These are phyloP conservation scores for Heliconius ismenius DNA, from an alignment of 2,888 invertebrate genomes.

Conservation along the genomic window DNA sequence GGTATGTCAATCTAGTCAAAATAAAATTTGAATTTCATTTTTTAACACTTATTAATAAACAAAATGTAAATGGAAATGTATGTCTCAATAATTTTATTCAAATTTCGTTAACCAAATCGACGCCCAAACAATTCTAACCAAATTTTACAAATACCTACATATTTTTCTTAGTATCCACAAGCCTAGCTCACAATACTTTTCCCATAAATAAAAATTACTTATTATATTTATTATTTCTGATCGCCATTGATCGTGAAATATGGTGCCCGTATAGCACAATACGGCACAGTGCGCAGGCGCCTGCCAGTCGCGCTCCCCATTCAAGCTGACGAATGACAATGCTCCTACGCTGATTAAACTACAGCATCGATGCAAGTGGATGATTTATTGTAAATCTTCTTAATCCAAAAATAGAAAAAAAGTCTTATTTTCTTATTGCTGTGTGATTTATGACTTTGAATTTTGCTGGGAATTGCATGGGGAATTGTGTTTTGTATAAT, in stretches of 20 bases:
- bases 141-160: background rate
- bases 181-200: background rate
- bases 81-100: no score
- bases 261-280: conserved; percentile 17
- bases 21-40: background rate
- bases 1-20: no score
- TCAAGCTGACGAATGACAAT: conserved; percentile 47
- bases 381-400: conserved; percentile 39
- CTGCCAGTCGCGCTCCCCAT: conserved; percentile 46
- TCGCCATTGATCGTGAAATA: conserved; percentile 11
- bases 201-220: background rate
- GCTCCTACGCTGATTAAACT: conserved; percentile 46
- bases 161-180: background rate
- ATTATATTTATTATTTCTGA: background rate
- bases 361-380: conserved; percentile 38
- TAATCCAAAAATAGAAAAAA: conserved; percentile 39
- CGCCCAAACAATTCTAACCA: no score
- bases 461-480: background rate
- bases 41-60: background rate
- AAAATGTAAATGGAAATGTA: no score
- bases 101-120: no score
- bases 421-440: conserved; percentile 18
- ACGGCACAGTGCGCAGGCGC: conserved; percentile 45
- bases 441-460: conserved; percentile 24
- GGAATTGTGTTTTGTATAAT: background rate